Evolutionary conservation across 2,797 vertebrate species (phyloP).

Genomic region (Prunella strophiata): DNA sequence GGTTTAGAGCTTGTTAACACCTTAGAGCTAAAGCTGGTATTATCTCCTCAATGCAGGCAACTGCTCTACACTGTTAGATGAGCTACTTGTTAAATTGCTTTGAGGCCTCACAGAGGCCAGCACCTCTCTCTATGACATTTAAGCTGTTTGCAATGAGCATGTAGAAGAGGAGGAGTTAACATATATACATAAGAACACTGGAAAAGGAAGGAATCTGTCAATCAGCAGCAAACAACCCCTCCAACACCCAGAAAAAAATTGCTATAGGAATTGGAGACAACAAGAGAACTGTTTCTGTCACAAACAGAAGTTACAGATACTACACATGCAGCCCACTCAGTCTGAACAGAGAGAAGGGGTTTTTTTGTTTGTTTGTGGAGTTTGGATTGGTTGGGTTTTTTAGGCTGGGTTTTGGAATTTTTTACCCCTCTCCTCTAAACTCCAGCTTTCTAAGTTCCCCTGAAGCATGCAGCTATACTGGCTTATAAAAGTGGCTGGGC

Average conservation of each 20-base stretch:
- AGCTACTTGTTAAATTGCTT: background rate
- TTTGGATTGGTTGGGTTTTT: background rate
- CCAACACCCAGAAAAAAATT: background rate
- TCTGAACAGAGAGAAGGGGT: background rate
- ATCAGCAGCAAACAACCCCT: background rate
- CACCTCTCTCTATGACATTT: background rate
- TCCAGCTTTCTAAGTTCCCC: background rate
- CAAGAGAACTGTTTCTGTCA: background rate
- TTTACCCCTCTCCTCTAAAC: background rate
- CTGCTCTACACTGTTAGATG: background rate
- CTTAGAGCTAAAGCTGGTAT: background rate
- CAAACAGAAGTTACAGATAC: background rate
- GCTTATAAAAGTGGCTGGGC: background rate
- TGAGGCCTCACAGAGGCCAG: background rate
- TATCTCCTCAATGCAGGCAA: background rate
- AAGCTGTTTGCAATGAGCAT: background rate
- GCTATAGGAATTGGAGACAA: background rate
- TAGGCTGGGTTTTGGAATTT: background rate
- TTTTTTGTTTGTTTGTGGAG: background rate
- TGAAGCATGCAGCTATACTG: background rate
- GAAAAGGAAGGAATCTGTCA: background rate
- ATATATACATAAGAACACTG: background rate
- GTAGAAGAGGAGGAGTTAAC: background rate
- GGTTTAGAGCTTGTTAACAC: background rate
- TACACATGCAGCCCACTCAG: background rate